Base-by-base conservation (phyloP, 2,797 vertebrate genomes). In the Monodelphis domestica region DNA sequence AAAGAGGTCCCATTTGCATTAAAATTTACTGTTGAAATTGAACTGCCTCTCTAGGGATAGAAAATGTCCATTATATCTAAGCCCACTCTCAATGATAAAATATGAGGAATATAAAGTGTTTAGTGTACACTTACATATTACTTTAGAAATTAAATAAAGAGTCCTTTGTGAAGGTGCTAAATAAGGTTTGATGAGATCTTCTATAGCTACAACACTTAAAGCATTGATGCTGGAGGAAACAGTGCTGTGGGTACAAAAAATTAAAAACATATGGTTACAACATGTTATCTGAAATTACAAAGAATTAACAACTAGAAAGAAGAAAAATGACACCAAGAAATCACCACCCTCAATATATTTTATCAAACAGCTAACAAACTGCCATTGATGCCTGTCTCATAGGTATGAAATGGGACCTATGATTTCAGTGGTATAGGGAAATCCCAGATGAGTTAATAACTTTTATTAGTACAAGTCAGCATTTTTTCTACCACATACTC, bases 221-320 rank as follows among this genome's bases (percentile, higher is more conserved):
- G 99, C 98, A 59, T 98, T 99, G 94, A 99, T 98, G 96, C 99
- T 98, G 97, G 99, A 99, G 2, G 99, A 99, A 95, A 99, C 99
- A 21, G 99, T 99, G 97, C 99, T 99, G 96, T 21, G 92, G 15
- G 70, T 70, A 87, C 12, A 9, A 84, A 94, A 21, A 89, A 51
- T 5, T 52, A 28, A 89, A 51, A 87, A 45, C 28, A 45, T 11
- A 45, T 12, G 6, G 7, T 87, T 87, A n/a, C n/a, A n/a, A n/a
- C n/a, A n/a, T n/a, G n/a, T 87, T 87, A 87, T 87, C 38, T 50
- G 84, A 87, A 28, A 87, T 87, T 38, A 87, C 28, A 87, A 63
- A 0, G 56, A 87, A 87, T 87, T 51, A 87, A 87, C 2, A 24
- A 4, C 21, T 87, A 51, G 50, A 51, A 45, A 87, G 17, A 50